Evolutionary conservation across 2,797 vertebrate genomes (phyloP), one percentile per base, ranked within the genome.

Genomic region (Cottoperca gobio): DNA sequence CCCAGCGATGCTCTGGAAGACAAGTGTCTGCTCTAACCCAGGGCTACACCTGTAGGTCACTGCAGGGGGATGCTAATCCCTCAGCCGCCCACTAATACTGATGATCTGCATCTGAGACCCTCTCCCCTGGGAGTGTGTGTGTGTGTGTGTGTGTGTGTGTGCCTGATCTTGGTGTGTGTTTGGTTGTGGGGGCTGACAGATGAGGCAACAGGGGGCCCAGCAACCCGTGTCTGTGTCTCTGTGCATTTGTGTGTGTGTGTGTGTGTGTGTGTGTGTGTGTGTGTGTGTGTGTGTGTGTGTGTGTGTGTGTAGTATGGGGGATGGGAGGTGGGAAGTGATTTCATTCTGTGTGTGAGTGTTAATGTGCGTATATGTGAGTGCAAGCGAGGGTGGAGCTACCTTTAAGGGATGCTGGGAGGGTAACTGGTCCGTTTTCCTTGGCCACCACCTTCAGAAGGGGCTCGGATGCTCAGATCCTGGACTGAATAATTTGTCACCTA

Each of bases 31-130:
- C 93, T 92, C 86, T 94, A 90, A 94, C 94, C 93, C 92, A 91
- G 89, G 93, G 95, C 93, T 95, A 94, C 94, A 95, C 95, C 95
- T 96, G 95, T 95, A 94, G 94, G 94, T 94, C 90, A 92, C 76
- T 86, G 89, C 90, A 79, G 90, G 92, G 91, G 89, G 91, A 92
- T 90, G 91, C 93, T 95, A 95, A 95, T 94, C 92, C 93, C 90
- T 92, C 83, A 81, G 90, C 92, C 77, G 87, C 90, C 89, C 82
- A 70, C 93, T 95, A 95, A 95, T 94, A 91, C 93, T 87, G 91
- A 94, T 94, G 91, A 95, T 95, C 92, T 94, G 92, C 95, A 95
- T 95, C 94, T 95, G 94, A 95, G 92, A 92, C 94, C 93, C 90
- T 84, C 33, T 94, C 92, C 92, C 93, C 43, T 68, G 90, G 91